Evolutionary conservation across 2,113 vertebrate genomes (phyloP).

Genomic region (Cryptotis parvus): DNA sequence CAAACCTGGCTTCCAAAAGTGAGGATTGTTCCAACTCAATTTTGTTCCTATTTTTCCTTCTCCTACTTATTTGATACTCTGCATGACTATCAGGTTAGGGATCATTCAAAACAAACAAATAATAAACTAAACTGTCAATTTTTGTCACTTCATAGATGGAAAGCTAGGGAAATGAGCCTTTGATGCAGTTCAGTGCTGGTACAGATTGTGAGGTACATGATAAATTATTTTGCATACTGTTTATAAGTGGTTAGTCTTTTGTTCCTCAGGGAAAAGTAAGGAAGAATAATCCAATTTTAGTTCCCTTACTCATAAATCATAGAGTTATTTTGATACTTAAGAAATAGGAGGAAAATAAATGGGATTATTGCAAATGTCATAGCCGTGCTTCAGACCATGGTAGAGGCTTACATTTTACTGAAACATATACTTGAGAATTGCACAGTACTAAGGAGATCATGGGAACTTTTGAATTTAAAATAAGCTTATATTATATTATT

Average conservation of each 20-base stretch:
- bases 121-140: neutral
- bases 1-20: neutral
- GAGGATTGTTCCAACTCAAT: neutral
- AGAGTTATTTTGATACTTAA: conserved; percentile 49
- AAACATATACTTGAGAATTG: neutral
- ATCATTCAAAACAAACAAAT: neutral
- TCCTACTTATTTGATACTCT: neutral
- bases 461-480: conserved; percentile 37
- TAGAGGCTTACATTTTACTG: neutral
- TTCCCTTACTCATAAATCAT: conserved; percentile 54
- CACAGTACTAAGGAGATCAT: neutral
- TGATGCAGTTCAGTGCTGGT: conserved; percentile 42
- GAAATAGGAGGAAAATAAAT: conserved; percentile 46
- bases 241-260: conserved; percentile 76
- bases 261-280: conserved; percentile 54
- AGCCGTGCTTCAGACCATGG: neutral
- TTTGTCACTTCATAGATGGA: conserved; percentile 62
- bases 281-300: conserved; percentile 63
- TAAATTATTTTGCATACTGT: conserved; percentile 61
- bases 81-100: neutral
- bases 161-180: conserved; percentile 68
- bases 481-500: neutral
- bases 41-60: neutral
- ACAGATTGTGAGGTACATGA: conserved; percentile 55
- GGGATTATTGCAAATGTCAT: conserved; percentile 27